A percentile compares a stretch with the other conserved stretches of the same genome.
Conservation (phyloP, 2,888 invertebrate species). For the Ennomos erosarius region DNA sequence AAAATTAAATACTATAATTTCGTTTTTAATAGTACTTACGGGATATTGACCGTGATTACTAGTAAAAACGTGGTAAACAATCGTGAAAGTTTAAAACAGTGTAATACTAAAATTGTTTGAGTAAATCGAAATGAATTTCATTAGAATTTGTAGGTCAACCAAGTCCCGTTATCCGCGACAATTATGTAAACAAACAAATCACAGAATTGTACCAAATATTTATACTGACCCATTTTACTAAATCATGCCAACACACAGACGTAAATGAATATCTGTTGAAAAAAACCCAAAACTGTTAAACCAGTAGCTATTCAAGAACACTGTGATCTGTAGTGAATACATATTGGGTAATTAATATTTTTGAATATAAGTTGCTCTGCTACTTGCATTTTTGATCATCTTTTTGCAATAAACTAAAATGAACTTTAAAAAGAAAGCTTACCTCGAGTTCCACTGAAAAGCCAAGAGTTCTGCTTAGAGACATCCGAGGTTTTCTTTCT, state of each 20-base stretch:
- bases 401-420: not conserved
- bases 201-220: slow-evolving; percentile 14
- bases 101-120: not conserved
- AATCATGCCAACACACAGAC: too few species aligned
- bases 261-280: too few species aligned
- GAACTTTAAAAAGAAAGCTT: slow-evolving; percentile 42
- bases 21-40: too few species aligned
- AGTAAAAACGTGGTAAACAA: too few species aligned
- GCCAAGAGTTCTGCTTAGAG: slow-evolving; percentile 73
- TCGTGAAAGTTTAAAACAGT: too few species aligned
- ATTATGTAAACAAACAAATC: slow-evolving; percentile 21
- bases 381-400: too few species aligned
- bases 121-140: slow-evolving; percentile 16
- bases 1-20: slow-evolving; percentile 1
- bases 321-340: too few species aligned
- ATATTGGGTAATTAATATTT: too few species aligned
- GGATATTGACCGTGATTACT: too few species aligned
- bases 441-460: slow-evolving; percentile 74
- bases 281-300: too few species aligned
- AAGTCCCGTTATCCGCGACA: slow-evolving; percentile 3
- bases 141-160: slow-evolving; percentile 17
- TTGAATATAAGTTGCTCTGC: too few species aligned
- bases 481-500: slow-evolving; percentile 73
- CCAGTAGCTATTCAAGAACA: too few species aligned
- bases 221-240: slow-evolving; percentile 20